Evolutionary conservation across 2,113 vertebrate species (phyloP).

Genomic region (Periophthalmus modestus): DNA sequence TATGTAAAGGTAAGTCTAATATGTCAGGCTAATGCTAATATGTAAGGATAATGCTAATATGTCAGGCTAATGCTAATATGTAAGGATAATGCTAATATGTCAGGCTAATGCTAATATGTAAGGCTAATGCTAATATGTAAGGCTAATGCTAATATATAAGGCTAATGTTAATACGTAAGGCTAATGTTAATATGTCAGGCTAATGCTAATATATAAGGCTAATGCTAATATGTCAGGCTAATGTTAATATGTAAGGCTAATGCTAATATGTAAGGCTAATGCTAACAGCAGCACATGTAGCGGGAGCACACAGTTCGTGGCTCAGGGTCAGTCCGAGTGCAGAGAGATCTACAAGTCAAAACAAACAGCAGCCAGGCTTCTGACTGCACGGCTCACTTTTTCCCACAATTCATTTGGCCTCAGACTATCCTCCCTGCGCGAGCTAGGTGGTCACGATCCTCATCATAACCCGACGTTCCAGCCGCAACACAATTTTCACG

Average conservation of each 20-base stretch:
- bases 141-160: conserved; percentile 23
- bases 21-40: too few relatives aligned
- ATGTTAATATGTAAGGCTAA: conserved; percentile 47
- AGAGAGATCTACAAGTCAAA: conserved; percentile 74
- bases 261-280: conserved; percentile 52
- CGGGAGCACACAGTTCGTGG: conserved; percentile 59
- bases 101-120: conserved; percentile 19
- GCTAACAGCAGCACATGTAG: conserved; percentile 41
- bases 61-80: conserved; percentile 53
- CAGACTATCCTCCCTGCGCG: conserved; percentile 47
- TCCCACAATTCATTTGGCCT: conserved; percentile 58
- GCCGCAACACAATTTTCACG: conserved; percentile 43
- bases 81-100: conserved; percentile 31
- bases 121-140: conserved; percentile 51
- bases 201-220: conserved; percentile 16
- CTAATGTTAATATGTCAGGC: conserved; percentile 52
- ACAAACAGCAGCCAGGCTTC: conserved; percentile 71
- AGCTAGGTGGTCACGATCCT: conserved; percentile 58
- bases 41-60: too few relatives aligned
- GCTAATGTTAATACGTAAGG: conserved; percentile 44
- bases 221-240: conserved; percentile 53
- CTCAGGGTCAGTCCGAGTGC: conserved; percentile 72
- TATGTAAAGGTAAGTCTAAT: conserved; percentile 25
- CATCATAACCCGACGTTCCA: conserved; percentile 56
- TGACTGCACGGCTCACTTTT: conserved; percentile 62